Base-by-base conservation (phyloP, 1,140 invertebrate species). In the Papilio dardanus region DNA sequence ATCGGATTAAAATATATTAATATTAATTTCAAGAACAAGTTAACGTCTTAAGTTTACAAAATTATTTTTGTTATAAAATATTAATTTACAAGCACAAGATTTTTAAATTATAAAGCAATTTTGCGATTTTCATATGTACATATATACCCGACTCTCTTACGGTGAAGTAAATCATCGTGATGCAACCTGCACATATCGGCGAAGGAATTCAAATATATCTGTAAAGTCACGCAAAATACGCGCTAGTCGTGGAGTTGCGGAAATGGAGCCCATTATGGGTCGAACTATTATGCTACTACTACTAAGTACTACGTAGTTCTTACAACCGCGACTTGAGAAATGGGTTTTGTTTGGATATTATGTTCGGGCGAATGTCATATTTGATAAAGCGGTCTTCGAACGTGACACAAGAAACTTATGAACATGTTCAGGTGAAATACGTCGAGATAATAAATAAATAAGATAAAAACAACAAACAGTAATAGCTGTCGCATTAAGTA, bases 21-120 rank as follows among this genome's bases (percentile, higher is more conserved):
- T 62, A 62, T 62, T 62, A 21, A 62, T 62, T 62, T 28, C 54
- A 62, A 10, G 54, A 62, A 62, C 54, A 62, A 62, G 54, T 62
- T 62, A 30, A 62, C 24, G 12, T 62, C 54, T 14, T 14, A 62
- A 62, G 54, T 62, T 62, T 62, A 5, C 54, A 14, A 28, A 62
- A 62, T 62, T 62, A 62, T 62, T 62, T 62, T 62, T 62, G 54
- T 62, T 62, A 62, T 28, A 19, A 14, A 62, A 14, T 62, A 62
- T 62, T 28, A 62, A 62, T 62, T 30, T 62, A 28, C 24, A 62
- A 28, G 54, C 30, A 62, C 1, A 10, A 54, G 3, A 54, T n/a
- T 46, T n/a, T n/a, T n/a, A n/a, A n/a, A n/a, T n/a, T n/a, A n/a
- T n/a, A n/a, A n/a, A n/a, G n/a, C n/a, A n/a, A n/a, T n/a, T n/a